A percentile compares a stretch with the other conserved stretches of the same genome.
Evolutionary conservation across 2,888 invertebrate genomes (phyloP).

Genomic region (Cylloceria caligata): DNA sequence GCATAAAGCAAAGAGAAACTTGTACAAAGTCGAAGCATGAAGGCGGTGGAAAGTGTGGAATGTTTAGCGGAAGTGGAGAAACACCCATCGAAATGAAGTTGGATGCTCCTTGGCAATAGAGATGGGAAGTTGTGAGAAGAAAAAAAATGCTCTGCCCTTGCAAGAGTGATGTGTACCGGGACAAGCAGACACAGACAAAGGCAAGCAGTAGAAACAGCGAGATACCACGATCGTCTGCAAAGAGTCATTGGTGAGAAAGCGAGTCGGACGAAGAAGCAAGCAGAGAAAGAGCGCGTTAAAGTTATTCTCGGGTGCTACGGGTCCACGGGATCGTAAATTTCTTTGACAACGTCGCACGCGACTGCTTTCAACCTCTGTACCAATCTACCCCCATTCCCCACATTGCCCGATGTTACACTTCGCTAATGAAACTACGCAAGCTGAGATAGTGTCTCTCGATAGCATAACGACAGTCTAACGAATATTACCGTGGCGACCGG

Average conservation of each 20-base stretch:
- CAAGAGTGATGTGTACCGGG: not conserved
- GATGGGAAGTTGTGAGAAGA: conserved; percentile 16
- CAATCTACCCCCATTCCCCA: conserved; percentile 18
- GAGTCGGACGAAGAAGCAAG: conserved; percentile 42
- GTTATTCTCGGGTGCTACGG: conserved; percentile 59
- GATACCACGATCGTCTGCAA: too few species aligned
- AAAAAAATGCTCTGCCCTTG: not conserved
- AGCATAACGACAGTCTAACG: conserved; percentile 34
- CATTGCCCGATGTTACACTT: conserved; percentile 61
- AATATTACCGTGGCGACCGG: conserved; percentile 44
- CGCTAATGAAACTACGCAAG: conserved; percentile 66
- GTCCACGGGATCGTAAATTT: conserved; percentile 68
- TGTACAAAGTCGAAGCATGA: conserved; percentile 30
- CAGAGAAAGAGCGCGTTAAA: conserved; percentile 65
- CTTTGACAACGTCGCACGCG: conserved; percentile 61
- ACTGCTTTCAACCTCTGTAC: conserved; percentile 35
- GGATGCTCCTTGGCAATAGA: conserved; percentile 25
- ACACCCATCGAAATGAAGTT: conserved; percentile 11
- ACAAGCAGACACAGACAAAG: conserved; percentile 32
- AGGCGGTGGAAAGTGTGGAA: conserved; percentile 54
- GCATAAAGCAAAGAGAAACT: not conserved
- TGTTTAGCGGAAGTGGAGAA: too few species aligned
- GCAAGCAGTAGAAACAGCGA: not conserved
- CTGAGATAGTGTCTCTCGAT: conserved; percentile 30
- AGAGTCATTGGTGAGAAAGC: conserved; percentile 4